Evolutionary conservation across 2,113 vertebrate genomes (phyloP), one percentile per base, ranked within the genome.

Genomic region (Tachycineta bicolor): DNA sequence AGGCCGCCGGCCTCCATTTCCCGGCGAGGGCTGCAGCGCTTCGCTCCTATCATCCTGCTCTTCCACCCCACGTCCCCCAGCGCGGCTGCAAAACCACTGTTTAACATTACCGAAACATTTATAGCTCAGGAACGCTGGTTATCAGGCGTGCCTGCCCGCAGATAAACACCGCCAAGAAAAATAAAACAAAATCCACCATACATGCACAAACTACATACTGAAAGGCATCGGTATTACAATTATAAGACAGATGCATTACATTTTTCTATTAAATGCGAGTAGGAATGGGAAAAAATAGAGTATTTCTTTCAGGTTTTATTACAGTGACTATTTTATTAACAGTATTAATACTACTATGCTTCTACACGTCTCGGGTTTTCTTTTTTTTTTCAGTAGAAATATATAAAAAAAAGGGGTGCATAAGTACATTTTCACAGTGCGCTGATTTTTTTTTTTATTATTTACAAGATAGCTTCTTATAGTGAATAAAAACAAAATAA

Each of bases 381-480:
- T 94, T 86, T 96, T 97, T n/a, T 96, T 97, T 59, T 59, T 98
- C 97, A 97, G 95, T 97, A 97, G 96, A 97, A 98, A 97, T 98
- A 98, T 97, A 97, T 97, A 93, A 87, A 97, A 37, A 37, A 90
- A n/a, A 92, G 97, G 97, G 97, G 98, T 98, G 98, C 98, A 98
- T 97, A 98, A 96, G 97, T 98, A 98, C 97, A 98, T 98, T 97
- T 98, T 98, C 98, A 98, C 98, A 98, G 98, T 98, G 98, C 92
- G 97, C 97, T 97, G 97, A 97, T 95, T 94, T 94, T 97, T 67
- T 97, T 67, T 93, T 87, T 78, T 98, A 37, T 37, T 98, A 98
- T 98, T 98, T 98, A 98, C 98, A 98, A 96, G 96, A 98, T 98
- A 98, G 96, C 95, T 98, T 98, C 92, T 97, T 97, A 96, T 96